Evolutionary conservation across 2,888 invertebrate genomes (phyloP).

Genomic region (Coenonympha glycerion): DNA sequence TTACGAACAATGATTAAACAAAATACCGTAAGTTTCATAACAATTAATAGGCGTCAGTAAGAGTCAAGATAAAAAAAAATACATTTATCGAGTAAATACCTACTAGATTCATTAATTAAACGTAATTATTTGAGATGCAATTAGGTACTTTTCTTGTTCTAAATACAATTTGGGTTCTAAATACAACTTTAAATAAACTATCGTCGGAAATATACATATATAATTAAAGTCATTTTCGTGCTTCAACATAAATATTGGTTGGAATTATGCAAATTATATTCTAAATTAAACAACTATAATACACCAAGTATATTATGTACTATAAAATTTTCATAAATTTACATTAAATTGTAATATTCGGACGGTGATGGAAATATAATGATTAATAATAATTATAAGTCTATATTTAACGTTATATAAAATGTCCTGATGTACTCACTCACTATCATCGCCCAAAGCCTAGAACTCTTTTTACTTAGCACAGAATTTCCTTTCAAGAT

Average conservation of each 20-base stretch:
- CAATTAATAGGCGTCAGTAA: too few species aligned
- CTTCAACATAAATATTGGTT: conserved; percentile 14
- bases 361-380: conserved; percentile 48
- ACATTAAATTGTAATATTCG: conserved; percentile 28
- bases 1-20: too few species aligned
- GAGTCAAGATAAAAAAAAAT: too few species aligned
- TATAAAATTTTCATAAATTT: conserved; percentile 2
- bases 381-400: too few species aligned
- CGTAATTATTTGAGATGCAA: too few species aligned
- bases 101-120: background rate
- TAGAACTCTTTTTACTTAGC: too few species aligned
- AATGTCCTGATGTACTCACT: too few species aligned
- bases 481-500: too few species aligned
- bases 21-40: too few species aligned
- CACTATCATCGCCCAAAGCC: too few species aligned
- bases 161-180: background rate
- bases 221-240: conserved; percentile 36
- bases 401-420: too few species aligned
- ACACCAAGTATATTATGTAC: conserved; percentile 32
- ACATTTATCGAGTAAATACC: too few species aligned
- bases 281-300: conserved; percentile 53
- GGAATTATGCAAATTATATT: conserved; percentile 21
- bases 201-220: conserved; percentile 41
- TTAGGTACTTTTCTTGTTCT: background rate
- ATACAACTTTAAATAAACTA: conserved; percentile 8